phyloP scores from a whole-genome alignment of 35 echinoderm and acorn worm genomes.

The Lytechinus pictus region DNA sequence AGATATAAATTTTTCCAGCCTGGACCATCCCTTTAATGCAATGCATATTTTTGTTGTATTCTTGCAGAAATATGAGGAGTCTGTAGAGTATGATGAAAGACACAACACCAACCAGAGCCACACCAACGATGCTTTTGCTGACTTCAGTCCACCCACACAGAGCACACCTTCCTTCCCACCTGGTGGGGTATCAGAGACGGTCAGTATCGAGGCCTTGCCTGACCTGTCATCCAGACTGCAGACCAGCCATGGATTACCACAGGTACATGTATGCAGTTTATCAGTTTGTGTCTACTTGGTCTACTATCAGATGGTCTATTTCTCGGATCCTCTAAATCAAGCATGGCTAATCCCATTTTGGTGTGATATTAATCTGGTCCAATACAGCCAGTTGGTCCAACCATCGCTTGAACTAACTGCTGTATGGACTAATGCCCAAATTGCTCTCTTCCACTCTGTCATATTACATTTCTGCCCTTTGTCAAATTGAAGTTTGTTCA shows the following conservation, averaged over 20 bases:
- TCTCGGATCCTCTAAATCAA: too few relatives aligned
- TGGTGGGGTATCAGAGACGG: conserved; percentile 45
- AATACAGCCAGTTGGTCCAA: too few relatives aligned
- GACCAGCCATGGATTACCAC: conserved; percentile 27
- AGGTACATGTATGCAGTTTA: neutral
- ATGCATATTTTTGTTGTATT: neutral
- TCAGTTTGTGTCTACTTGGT: neutral
- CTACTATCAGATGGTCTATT: too few relatives aligned
- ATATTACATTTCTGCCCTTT: too few relatives aligned
- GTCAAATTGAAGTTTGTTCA: too few relatives aligned
- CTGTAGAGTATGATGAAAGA: conserved; percentile 55
- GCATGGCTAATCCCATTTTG: too few relatives aligned
- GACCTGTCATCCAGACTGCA: conserved; percentile 52
- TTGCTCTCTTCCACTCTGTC: too few relatives aligned
- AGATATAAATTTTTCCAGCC: too few relatives aligned
- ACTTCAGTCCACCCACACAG: conserved; percentile 79
- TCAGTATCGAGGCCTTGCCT: conserved; percentile 68
- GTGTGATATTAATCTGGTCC: too few relatives aligned
- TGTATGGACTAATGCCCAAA: too few relatives aligned
- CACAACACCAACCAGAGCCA: conserved; percentile 43
- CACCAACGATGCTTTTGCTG: conserved; percentile 46
- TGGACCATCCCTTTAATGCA: too few relatives aligned
- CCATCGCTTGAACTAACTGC: too few relatives aligned
- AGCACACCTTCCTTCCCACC: conserved; percentile 70
- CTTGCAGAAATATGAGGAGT: conserved; percentile 86